Evolutionary conservation across 2,797 vertebrate genomes (phyloP).

Genomic region (Acipenser ruthenus): DNA sequence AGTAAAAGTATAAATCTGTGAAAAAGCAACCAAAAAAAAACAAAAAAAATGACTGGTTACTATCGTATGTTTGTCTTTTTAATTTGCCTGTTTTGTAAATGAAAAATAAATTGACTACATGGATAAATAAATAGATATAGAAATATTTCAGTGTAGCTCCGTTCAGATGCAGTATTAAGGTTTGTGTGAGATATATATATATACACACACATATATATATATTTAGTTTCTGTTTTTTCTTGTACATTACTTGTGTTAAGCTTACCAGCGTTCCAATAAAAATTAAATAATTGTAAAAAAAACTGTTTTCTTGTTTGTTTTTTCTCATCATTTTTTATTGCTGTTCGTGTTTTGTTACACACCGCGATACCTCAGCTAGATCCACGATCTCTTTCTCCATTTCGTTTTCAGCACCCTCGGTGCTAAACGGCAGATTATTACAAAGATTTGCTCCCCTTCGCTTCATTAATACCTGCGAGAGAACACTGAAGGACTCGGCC

Average conservation of each 20-base stretch:
- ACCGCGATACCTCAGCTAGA: no score
- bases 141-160: conserved; percentile 59
- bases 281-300: no score
- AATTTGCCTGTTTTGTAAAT: conserved; percentile 68
- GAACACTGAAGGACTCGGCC: no score
- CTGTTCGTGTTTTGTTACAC: conserved; percentile 24
- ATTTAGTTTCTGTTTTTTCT: no score
- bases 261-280: no score
- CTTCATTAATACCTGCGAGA: no score
- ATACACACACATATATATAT: no score
- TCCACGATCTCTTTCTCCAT: no score
- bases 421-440: no score
- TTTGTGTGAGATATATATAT: conserved; percentile 43
- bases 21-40: conserved; percentile 49
- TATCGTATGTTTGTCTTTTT: conserved; percentile 59
- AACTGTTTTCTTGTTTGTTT: conserved; percentile 9
- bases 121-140: conserved; percentile 47
- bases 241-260: no score
- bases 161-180: conserved; percentile 50
- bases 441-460: no score
- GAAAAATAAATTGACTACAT: conserved; percentile 51
- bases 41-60: conserved; percentile 55
- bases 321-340: conserved; percentile 42
- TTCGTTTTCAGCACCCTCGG: no score
- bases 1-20: conserved; percentile 65